Percentiles rank a stretch among this genome's conserved stretches.
Evolutionary conservation across 2,888 invertebrate species (phyloP).

Genomic region (Bibio marci): DNA sequence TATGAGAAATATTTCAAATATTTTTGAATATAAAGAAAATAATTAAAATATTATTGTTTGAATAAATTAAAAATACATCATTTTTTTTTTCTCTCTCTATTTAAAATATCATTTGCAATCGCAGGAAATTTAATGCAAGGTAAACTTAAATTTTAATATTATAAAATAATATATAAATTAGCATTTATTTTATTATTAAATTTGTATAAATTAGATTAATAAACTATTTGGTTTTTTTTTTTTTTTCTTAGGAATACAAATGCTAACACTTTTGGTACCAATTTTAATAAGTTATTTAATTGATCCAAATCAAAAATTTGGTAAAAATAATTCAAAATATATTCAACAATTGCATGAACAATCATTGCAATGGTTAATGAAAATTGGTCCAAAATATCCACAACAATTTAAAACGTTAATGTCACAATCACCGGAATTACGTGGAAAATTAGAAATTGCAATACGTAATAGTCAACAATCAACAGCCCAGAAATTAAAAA

Average conservation of each 20-base stretch:
- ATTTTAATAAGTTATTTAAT: slow-evolving; percentile 73
- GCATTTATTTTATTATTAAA: not conserved
- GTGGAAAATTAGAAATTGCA: slow-evolving; percentile 69
- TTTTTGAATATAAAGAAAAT: too few relatives aligned
- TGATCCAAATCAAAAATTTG: slow-evolving; percentile 39
- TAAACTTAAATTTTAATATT: slow-evolving; percentile 19
- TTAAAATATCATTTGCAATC: too few relatives aligned
- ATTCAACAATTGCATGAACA: slow-evolving; percentile 66
- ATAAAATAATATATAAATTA: slow-evolving; percentile 4
- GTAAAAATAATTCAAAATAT: slow-evolving; percentile 34
- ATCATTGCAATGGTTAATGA: slow-evolving; percentile 76
- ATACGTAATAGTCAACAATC: slow-evolving; percentile 55
- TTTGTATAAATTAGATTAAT: too few relatives aligned
- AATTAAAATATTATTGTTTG: too few relatives aligned
- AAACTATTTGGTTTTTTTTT: not conserved
- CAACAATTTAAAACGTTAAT: slow-evolving; percentile 86
- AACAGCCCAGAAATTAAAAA: slow-evolving; percentile 29
- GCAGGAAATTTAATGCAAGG: slow-evolving; percentile 44
- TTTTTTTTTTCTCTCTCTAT: too few relatives aligned
- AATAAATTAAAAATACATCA: too few relatives aligned
- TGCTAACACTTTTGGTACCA: slow-evolving; percentile 79
- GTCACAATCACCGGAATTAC: slow-evolving; percentile 64
- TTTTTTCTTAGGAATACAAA: slow-evolving; percentile 55
- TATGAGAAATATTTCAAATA: too few relatives aligned
- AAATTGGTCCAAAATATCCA: slow-evolving; percentile 83